Base-by-base conservation (phyloP, 64 coral and sea anemone genomes). In the Cladopsammia gracilis region DNA sequence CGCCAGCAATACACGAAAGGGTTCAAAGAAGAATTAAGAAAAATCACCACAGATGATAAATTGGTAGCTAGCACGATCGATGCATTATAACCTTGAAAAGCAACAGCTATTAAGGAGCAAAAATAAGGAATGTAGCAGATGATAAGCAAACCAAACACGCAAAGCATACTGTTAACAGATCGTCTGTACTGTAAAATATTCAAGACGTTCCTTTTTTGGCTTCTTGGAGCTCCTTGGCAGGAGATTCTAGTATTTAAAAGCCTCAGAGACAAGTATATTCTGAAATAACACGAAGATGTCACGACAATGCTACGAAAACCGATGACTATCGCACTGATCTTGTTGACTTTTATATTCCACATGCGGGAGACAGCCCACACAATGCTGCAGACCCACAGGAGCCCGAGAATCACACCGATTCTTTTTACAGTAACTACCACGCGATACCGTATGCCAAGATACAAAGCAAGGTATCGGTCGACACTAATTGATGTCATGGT, bases 1-100 rank as follows among this genome's bases (percentile, higher is more conserved):
- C 78, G 65, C 89, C 89, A 83, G 20, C 89, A 91, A 25, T 91
- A 91, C 7, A 91, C 66, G 22, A 80, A 71, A n/a, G 89, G 89
- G 10, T 91, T 91, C 10, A 91, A 8, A 19, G 66, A 83, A 25
- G 77, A 82, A 53, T 91, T 91, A 11, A 79, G 52, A 20, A 91
- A 79, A 3, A 91, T 24, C 6, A 91, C 69, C 4, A 79, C 10
- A 12, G 77, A 70, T 9, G 78, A 47, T 66, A 91, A 26, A 51
- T 91, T 91, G 11, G 77, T 91, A 8, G 65, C 77, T n/a, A 68
- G 25, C n/a, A 78, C 69, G 4, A 79, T 53, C 15, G 78, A 44
- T 6, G 57, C 16, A 48, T 60, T 92, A 8, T 83, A 75, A 73
- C 90, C 90, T 6, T 45, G 42, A 22, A 43, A 61, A 48, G 78